Evolutionary conservation across 2,888 invertebrate species (phyloP), one percentile per base, ranked within the genome.

Genomic region (Drosophila subquinaria): DNA sequence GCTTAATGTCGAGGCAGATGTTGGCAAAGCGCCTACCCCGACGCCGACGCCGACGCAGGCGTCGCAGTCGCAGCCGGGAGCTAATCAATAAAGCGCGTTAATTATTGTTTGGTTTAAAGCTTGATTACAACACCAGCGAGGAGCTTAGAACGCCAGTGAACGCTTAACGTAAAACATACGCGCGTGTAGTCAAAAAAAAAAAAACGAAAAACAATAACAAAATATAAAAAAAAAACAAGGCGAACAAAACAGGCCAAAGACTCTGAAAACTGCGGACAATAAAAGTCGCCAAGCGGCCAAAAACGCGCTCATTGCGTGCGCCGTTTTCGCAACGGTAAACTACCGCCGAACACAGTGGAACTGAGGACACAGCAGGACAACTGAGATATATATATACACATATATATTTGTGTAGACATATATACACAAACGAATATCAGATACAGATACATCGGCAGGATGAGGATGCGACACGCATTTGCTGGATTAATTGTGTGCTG

Each of bases 401-500:
- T 27, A 27, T 27, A 27, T 27, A 27, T 27, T 27, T 27, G 27
- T 27, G 27, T 6, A 27, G 27, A 27, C 2, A 38, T 8, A 38
- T 10, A 65, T 17, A 53, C 15, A 42, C 23, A 35, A 51, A 38
- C 42, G 48, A 53, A 51, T 42, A 2, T 30, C 42, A 57, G 27
- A 52, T 13, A 64, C 52, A 38, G 27, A 42, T 43, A 55, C 52
- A 62, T 35, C 23, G 42, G n/a, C 68, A 76, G 74, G 74, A 76
- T 77, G 76, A 77, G 72, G 62, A 84, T 82, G 89, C 81, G 84
- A 64, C 67, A 76, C 81, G 88, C 88, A 79, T 88, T 86, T 88
- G 84, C 79, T 76, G 90, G 88, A 90, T 89, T 90, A 88, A 88
- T 90, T 88, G 81, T 88, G 76, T 76, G 83, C 81, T 79, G 90